phyloP scores from a whole-genome alignment of 2,888 invertebrate species.

The Eristalinus aeneus region DNA sequence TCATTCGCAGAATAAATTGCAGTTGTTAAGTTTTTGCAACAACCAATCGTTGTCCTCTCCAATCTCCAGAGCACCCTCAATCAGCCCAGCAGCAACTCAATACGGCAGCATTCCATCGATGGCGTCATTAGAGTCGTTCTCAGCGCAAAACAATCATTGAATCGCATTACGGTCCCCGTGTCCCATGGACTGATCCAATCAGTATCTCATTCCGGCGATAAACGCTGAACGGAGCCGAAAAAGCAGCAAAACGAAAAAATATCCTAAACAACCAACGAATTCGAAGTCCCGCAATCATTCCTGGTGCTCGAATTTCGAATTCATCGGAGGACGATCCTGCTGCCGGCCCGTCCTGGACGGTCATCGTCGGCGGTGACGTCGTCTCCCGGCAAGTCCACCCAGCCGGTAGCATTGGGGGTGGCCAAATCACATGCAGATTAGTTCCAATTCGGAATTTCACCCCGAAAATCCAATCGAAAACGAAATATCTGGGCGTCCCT shows the following conservation, averaged over 20 bases:
- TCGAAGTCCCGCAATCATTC: conserved; percentile 60
- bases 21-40: no score
- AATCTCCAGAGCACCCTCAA: not conserved
- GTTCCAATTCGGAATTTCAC: conserved; percentile 66
- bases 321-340: conserved; percentile 65
- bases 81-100: not conserved
- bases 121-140: not conserved
- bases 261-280: not conserved
- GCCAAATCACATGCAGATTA: conserved; percentile 70
- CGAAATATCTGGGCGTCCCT: conserved; percentile 64
- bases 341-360: not conserved
- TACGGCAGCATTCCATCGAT: not conserved
- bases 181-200: not conserved
- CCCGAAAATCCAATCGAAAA: conserved; percentile 67
- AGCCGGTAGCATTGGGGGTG: conserved; percentile 6
- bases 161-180: not conserved
- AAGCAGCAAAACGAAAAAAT: not conserved
- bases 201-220: not conserved
- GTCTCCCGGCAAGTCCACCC: not conserved
- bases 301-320: conserved; percentile 52
- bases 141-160: not conserved
- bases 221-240: no score
- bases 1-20: no score
- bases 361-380: conserved; percentile 11
- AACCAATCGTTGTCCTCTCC: no score